These are phyloP conservation scores for Venusia cambrica DNA, from an alignment of 2,888 invertebrate genomes.

Conservation along the genomic window DNA sequence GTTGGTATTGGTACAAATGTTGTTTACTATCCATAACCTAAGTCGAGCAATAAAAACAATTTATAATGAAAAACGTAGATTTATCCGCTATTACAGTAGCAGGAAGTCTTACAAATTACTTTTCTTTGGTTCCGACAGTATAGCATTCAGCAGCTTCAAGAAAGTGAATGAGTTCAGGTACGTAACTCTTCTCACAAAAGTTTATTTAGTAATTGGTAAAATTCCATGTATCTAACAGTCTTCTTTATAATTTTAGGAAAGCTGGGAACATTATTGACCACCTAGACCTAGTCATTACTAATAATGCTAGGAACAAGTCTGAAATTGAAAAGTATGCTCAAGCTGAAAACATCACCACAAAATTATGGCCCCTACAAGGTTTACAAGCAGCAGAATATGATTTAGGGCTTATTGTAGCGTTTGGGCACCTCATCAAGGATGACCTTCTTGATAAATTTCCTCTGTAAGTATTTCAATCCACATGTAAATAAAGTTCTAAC, in stretches of 20 bases:
- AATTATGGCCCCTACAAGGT: slow-evolving; percentile 84
- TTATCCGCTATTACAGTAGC: slow-evolving; percentile 35
- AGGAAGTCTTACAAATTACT: slow-evolving; percentile 66
- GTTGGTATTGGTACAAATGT: slow-evolving; percentile 33
- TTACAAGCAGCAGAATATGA: slow-evolving; percentile 82
- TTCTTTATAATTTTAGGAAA: slow-evolving; percentile 65
- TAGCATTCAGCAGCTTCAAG: slow-evolving; percentile 88
- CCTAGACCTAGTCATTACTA: slow-evolving; percentile 87
- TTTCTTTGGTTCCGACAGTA: slow-evolving; percentile 93
- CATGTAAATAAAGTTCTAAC: too few species aligned
- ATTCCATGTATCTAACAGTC: slow-evolving; percentile 1
- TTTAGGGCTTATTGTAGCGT: slow-evolving; percentile 95
- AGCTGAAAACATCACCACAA: slow-evolving; percentile 78
- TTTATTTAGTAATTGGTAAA: too few species aligned
- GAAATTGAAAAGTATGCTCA: slow-evolving; percentile 85
- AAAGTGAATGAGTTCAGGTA: slow-evolving; percentile 85
- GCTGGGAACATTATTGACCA: slow-evolving; percentile 68
- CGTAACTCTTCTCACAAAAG: background rate
- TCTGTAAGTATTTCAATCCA: slow-evolving; percentile 86
- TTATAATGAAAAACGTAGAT: slow-evolving; percentile 40
- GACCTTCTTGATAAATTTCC: slow-evolving; percentile 88
- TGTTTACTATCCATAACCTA: slow-evolving; percentile 52
- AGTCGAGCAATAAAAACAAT: slow-evolving; percentile 33
- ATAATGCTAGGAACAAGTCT: slow-evolving; percentile 80
- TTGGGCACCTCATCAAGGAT: slow-evolving; percentile 93